Evolutionary conservation across 2,888 invertebrate species (phyloP).

Genomic region (Hanleya hanleyi): DNA sequence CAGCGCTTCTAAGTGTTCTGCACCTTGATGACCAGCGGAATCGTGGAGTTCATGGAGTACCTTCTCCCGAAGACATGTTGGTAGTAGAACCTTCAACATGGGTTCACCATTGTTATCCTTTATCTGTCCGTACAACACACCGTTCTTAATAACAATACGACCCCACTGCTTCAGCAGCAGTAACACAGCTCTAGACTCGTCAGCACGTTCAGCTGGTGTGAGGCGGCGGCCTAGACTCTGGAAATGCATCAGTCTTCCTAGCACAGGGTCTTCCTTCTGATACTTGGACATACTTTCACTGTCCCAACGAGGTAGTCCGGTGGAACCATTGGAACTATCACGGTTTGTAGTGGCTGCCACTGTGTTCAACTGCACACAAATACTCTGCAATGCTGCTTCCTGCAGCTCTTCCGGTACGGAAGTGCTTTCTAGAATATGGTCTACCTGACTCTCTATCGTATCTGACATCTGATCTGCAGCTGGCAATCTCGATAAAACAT

Average conservation of each 20-base stretch:
- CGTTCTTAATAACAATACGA: background rate
- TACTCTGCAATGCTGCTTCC: background rate
- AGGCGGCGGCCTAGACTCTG: background rate
- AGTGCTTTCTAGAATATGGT: background rate
- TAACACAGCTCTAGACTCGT: background rate
- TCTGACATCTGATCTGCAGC: background rate
- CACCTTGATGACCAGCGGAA: background rate
- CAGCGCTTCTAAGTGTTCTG: background rate
- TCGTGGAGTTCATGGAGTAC: no score
- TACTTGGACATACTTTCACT: background rate
- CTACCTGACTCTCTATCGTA: background rate
- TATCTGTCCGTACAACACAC: background rate
- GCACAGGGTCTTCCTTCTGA: background rate
- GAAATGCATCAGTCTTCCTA: background rate
- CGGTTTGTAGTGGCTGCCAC: background rate
- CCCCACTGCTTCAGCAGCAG: background rate
- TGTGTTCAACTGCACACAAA: background rate
- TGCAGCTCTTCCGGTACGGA: background rate
- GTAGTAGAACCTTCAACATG: background rate
- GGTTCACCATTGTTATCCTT: background rate
- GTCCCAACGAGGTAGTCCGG: background rate
- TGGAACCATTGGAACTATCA: background rate
- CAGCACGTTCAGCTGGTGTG: background rate
- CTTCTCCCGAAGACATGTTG: no score
- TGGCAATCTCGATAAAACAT: constrained; percentile 24